Conservation (phyloP, 2,113 vertebrate species). For the Pandion haliaetus region DNA sequence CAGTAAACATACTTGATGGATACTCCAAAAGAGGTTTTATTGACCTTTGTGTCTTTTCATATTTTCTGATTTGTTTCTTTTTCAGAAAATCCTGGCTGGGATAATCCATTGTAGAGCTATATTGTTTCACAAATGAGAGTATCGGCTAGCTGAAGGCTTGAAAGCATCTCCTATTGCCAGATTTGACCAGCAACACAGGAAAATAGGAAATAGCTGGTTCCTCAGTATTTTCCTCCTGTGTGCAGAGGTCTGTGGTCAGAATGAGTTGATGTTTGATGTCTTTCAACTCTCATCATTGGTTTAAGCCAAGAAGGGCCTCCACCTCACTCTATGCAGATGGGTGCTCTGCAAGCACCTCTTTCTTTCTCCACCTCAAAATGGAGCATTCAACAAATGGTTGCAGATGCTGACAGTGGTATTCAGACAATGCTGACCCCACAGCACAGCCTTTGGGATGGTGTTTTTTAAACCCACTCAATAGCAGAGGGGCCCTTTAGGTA, state of each 20-base stretch:
- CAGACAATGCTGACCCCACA: neutral
- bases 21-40: neutral
- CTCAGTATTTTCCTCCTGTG: neutral
- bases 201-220: neutral
- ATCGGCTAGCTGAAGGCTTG: neutral
- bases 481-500: neutral
- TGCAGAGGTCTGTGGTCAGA: neutral
- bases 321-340: neutral
- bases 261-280: neutral
- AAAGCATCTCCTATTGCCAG: neutral
- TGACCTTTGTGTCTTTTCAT: neutral
- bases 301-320: neutral
- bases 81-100: neutral
- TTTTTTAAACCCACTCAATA: neutral
- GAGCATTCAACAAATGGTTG: neutral
- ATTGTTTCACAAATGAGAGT: neutral
- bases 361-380: neutral
- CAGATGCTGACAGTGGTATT: neutral
- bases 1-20: conserved; percentile 17
- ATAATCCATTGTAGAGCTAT: neutral
- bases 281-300: neutral
- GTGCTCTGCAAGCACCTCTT: neutral
- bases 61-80: neutral
- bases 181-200: neutral
- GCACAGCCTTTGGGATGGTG: neutral